A percentile compares a stretch with the other conserved stretches of the same genome.
phyloP scores from a whole-genome alignment of 1,140 invertebrate genomes.

The Melitaea cinxia region DNA sequence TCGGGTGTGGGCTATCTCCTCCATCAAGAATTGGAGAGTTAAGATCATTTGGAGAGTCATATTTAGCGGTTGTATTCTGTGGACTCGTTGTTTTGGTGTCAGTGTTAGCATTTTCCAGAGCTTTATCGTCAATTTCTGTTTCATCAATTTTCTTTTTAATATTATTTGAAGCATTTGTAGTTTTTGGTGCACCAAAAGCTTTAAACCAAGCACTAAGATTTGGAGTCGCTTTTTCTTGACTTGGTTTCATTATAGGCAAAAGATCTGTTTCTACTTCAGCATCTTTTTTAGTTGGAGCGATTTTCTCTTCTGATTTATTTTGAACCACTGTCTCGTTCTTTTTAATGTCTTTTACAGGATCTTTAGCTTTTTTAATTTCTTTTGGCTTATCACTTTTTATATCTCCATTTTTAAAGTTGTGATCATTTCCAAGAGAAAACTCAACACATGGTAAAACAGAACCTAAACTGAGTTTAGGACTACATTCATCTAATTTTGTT shows the following conservation, averaged over 20 bases:
- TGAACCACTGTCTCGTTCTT: constrained; percentile 42
- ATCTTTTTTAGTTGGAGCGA: constrained; percentile 70
- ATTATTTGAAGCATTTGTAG: constrained; percentile 39
- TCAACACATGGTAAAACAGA: constrained; percentile 87
- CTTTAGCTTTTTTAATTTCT: constrained; percentile 40
- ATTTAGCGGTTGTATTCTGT: constrained; percentile 59
- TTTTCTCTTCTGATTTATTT: constrained; percentile 47
- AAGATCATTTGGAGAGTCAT: constrained; percentile 62
- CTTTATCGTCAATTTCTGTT: constrained; percentile 63
- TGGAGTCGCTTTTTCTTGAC: constrained; percentile 87
- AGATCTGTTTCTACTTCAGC: constrained; percentile 70
- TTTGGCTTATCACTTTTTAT: constrained; percentile 69
- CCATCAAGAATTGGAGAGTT: constrained; percentile 64
- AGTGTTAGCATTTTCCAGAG: constrained; percentile 50
- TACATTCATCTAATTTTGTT: constrained; percentile 83
- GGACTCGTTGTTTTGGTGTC: constrained; percentile 56
- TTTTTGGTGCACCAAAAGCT: constrained; percentile 92
- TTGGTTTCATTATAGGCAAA: constrained; percentile 58
- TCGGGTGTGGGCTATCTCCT: constrained; percentile 75
- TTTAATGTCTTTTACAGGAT: constrained; percentile 41
- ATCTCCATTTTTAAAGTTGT: constrained; percentile 82
- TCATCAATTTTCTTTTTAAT: constrained; percentile 78
- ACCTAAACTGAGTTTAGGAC: constrained; percentile 90
- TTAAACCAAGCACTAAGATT: constrained; percentile 95
- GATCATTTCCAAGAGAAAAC: constrained; percentile 83